Percentiles rank a stretch among this genome's conserved stretches.
Evolutionary conservation across 2,888 invertebrate species (phyloP).

Genomic region (Craniophora ligustri): DNA sequence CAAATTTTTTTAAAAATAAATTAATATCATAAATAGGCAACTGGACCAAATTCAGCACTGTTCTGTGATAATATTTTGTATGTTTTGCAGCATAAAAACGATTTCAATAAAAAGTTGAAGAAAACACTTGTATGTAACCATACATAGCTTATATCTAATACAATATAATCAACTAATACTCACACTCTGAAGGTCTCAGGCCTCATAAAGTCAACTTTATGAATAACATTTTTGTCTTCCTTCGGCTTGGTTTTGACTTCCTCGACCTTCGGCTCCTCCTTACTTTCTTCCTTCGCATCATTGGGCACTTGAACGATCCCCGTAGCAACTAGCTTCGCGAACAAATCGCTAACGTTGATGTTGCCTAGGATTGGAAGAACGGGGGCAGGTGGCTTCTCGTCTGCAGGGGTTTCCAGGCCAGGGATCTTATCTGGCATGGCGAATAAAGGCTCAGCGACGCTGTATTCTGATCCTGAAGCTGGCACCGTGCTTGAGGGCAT

Average conservation of each 20-base stretch:
- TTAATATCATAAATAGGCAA: too few species aligned
- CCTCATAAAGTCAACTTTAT: conserved; percentile 90
- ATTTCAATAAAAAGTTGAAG: too few species aligned
- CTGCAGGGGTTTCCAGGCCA: conserved; percentile 73
- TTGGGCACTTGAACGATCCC: conserved; percentile 81
- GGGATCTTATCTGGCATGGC: conserved; percentile 73
- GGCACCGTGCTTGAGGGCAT: conserved; percentile 90
- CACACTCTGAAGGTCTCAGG: conserved; percentile 93
- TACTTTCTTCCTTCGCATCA: conserved; percentile 60
- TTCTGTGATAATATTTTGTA: too few species aligned
- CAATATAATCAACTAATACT: conserved; percentile 62
- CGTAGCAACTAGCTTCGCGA: conserved; percentile 94
- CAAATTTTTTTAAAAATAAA: too few species aligned
- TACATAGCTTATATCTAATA: too few species aligned
- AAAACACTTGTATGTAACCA: too few species aligned
- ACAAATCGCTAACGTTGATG: conserved; percentile 94
- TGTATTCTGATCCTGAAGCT: conserved; percentile 87
- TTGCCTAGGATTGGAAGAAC: conserved; percentile 70
- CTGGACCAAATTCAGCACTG: too few species aligned
- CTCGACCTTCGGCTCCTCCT: conserved; percentile 61
- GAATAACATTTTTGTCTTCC: conserved; percentile 83
- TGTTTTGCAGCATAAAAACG: too few species aligned
- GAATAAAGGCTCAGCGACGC: conserved; percentile 82
- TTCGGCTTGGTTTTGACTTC: conserved; percentile 61
- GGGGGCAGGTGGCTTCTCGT: conserved; percentile 68